Conservation (phyloP, 2,797 vertebrate species). For the Pipistrellus nathusii region DNA sequence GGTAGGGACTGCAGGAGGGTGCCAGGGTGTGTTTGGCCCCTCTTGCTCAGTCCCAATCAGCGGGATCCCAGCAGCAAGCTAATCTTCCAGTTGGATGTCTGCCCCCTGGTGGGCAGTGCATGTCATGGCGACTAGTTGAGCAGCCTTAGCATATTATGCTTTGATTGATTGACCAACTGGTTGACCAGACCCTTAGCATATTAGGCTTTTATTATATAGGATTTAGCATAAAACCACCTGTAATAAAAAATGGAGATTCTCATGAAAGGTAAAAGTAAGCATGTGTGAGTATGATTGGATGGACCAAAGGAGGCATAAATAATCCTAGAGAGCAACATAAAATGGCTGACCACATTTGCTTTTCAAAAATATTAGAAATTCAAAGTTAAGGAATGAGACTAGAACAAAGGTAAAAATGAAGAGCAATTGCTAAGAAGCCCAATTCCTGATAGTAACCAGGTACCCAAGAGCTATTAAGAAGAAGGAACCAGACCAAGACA, state of each 20-base stretch:
- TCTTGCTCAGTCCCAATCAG: no score
- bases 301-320: neutral
- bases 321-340: neutral
- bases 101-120: no score
- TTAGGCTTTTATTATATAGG: no score
- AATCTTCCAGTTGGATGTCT: no score
- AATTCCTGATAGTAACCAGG: neutral
- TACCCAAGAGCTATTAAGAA: neutral
- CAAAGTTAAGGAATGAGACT: neutral
- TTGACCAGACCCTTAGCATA: no score
- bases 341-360: neutral
- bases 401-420: neutral
- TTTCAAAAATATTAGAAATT: slow-evolving; percentile 22
- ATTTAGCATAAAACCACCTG: neutral
- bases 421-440: neutral
- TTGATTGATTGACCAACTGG: no score
- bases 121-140: no score
- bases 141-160: no score
- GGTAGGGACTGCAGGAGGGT: no score
- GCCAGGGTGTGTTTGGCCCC: no score
- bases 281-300: neutral
- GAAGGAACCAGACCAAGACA: neutral
- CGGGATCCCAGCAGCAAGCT: no score
- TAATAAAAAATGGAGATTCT: slow-evolving; percentile 13
- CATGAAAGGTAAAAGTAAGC: neutral